Conservation (phyloP, 2,888 invertebrate species). For the Dilophus febrilis region DNA sequence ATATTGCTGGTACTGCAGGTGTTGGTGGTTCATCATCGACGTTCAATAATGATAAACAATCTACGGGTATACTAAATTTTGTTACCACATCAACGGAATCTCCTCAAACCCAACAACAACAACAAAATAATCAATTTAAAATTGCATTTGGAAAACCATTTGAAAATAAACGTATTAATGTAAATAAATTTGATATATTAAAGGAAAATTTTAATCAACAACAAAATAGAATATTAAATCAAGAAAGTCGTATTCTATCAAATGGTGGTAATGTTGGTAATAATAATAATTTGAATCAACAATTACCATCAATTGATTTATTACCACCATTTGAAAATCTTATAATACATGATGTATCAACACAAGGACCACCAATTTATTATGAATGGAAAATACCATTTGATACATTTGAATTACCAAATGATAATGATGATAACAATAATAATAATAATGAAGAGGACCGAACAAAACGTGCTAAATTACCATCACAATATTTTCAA, state of each 20-base stretch:
- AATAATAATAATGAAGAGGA: constrained; percentile 13
- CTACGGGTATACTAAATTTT: no score
- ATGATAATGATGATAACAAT: constrained; percentile 18
- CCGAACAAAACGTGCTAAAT: background rate
- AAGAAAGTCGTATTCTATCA: background rate
- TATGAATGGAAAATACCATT: constrained; percentile 48
- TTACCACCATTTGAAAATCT: constrained; percentile 38
- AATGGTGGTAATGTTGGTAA: background rate
- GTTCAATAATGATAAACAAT: no score
- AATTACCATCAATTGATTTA: constrained; percentile 25
- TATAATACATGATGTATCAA: constrained; percentile 31
- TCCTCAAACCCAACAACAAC: constrained; percentile 3
- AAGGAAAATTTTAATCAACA: no score
- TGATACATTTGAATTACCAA: constrained; percentile 38
- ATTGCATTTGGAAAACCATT: background rate
- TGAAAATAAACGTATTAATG: background rate
- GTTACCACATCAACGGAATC: constrained; percentile 6
- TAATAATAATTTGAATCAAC: background rate
- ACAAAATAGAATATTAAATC: no score
- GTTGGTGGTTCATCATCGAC: constrained; percentile 14
- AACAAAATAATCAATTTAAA: background rate
- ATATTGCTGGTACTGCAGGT: constrained; percentile 18
- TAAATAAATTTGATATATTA: background rate
- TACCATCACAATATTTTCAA: constrained; percentile 19
- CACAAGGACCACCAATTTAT: constrained; percentile 43